Evolutionary conservation across 2,888 invertebrate species (phyloP), one percentile per base, ranked within the genome.

Genomic region (Pogonocherus hispidulus): DNA sequence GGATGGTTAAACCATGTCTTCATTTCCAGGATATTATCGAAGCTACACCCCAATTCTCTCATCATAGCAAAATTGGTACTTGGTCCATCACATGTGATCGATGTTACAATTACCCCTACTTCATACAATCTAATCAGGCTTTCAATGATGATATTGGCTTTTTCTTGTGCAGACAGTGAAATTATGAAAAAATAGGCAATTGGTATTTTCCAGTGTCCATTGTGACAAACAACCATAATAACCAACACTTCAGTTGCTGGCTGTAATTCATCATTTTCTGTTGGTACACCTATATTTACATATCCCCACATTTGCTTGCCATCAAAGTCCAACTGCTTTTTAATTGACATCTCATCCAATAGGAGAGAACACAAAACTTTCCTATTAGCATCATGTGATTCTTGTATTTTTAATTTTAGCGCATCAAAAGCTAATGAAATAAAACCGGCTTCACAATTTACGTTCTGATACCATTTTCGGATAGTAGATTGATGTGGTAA

Each of bases 231-330:
- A 19, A 67, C 66, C 46, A 55, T 22, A 23, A 64, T 18, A 14
- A 76, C 77, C 9, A 76, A 46, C 8, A 71, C 79, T 57, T 77
- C 72, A n/a, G 57, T 67, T 16, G 79, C 77, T 27, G 57, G 68
- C 41, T 69, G 22, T 14, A 67, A 23, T 20, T 59, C 41, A 22
- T 69, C 65, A 57, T 55, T 63, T 20, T 71, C 67, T 6, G 46
- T 51, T 18, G 35, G 27, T 14, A 57, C 44, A 16, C 71, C 73
- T 8, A 73, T 27, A 54, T 74, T 66, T 22, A 67, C 60, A 60
- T 70, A 76, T 18, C 72, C 70, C 69, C 72, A 74, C 14, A 16
- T 62, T 41, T 47, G 65, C 22, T 63, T 51, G 5, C 74, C 70
- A 66, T 70, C 67, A 63, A 67, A 70, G 16, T 75, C 69, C 18